These are phyloP conservation scores for Protonemura montana DNA, from an alignment of 2,888 invertebrate species.

Conservation along the genomic window DNA sequence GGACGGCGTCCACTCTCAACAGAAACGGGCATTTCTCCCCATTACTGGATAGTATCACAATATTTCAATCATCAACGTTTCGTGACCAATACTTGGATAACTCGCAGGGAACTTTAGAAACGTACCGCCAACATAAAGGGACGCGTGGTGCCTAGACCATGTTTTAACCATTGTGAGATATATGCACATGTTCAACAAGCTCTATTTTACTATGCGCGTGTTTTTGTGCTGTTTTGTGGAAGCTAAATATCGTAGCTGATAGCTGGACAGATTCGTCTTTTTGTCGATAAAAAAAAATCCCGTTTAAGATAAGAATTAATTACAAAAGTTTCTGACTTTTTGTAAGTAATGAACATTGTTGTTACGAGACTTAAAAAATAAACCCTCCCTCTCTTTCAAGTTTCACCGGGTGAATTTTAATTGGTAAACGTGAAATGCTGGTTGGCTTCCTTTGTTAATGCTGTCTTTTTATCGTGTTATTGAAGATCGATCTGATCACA, in stretches of 20 bases:
- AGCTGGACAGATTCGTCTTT: constrained; percentile 36
- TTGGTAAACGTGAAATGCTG: constrained; percentile 41
- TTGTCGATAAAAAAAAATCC: constrained; percentile 30
- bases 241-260: constrained; percentile 38
- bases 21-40: constrained; percentile 33
- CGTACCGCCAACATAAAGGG: constrained; percentile 38
- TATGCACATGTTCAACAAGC: constrained; percentile 51
- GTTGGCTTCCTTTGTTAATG: constrained; percentile 51
- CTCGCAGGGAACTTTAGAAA: constrained; percentile 48
- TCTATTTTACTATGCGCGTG: constrained; percentile 52
- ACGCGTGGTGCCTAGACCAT: constrained; percentile 51
- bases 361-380: background rate
- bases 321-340: constrained; percentile 28
- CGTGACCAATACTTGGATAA: constrained; percentile 50
- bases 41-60: constrained; percentile 16
- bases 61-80: constrained; percentile 36
- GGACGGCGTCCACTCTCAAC: constrained; percentile 22
- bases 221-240: constrained; percentile 49
- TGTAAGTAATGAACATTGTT: constrained; percentile 21
- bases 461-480: constrained; percentile 39
- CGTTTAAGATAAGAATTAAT: constrained; percentile 23
- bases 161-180: constrained; percentile 50
- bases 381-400: background rate
- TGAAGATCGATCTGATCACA: constrained; percentile 45
- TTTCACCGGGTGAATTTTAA: constrained; percentile 16